These are phyloP conservation scores for Diaphora mendica DNA, from an alignment of 2,888 invertebrate species.

Conservation along the genomic window DNA sequence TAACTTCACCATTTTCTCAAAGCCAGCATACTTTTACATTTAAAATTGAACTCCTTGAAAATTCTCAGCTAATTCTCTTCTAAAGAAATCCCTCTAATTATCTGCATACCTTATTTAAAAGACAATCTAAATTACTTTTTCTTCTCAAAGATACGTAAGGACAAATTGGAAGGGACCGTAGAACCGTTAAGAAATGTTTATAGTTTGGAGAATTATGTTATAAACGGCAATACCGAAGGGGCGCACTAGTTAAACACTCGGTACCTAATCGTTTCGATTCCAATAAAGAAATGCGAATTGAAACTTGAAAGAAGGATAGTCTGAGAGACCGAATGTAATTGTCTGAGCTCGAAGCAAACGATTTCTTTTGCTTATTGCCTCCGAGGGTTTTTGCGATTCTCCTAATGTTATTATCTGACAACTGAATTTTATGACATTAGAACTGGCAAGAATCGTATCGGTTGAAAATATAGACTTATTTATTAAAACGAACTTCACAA, in stretches of 20 bases:
- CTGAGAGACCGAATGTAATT: slow-evolving; percentile 72
- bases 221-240: slow-evolving; percentile 50
- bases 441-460: slow-evolving; percentile 48
- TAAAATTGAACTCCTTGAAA: slow-evolving; percentile 20
- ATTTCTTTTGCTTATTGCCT: slow-evolving; percentile 79
- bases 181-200: slow-evolving; percentile 42
- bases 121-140: slow-evolving; percentile 37
- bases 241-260: slow-evolving; percentile 59
- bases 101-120: slow-evolving; percentile 42
- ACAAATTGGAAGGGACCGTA: slow-evolving; percentile 38
- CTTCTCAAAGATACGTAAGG: slow-evolving; percentile 33
- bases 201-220: slow-evolving; percentile 47
- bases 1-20: slow-evolving; percentile 13
- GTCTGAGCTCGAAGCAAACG: slow-evolving; percentile 74
- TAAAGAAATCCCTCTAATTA: slow-evolving; percentile 42
- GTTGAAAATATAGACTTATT: slow-evolving; percentile 23
- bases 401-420: slow-evolving; percentile 76
- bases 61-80: slow-evolving; percentile 26
- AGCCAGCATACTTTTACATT: slow-evolving; percentile 23
- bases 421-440: slow-evolving; percentile 71
- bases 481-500: not conserved
- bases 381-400: slow-evolving; percentile 73
- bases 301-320: slow-evolving; percentile 77
- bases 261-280: slow-evolving; percentile 67
- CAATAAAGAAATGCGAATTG: slow-evolving; percentile 76